Percentiles rank a stretch among this genome's conserved stretches.
Conservation (phyloP, 37 sponge, comb jelly and placozoan genomes). For the Oscarella lobularis region DNA sequence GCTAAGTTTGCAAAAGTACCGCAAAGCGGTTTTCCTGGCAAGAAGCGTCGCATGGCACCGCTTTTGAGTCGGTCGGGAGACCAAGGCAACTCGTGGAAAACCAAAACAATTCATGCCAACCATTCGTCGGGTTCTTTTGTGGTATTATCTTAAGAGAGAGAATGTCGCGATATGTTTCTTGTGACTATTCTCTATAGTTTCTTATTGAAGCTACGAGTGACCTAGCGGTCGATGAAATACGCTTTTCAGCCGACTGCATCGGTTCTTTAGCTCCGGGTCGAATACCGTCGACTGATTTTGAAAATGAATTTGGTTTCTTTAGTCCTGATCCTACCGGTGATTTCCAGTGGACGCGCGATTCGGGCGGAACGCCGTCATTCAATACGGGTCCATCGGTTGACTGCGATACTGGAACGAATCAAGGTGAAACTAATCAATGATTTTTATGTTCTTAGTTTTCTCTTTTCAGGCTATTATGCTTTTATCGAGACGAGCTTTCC, state of each 20-base stretch:
- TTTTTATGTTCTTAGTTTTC: no score
- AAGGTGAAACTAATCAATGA: no score
- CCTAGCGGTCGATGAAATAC: no score
- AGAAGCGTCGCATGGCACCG: background rate
- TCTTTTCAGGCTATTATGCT: background rate
- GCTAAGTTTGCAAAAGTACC: no score
- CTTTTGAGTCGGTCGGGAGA: background rate
- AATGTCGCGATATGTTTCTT: no score
- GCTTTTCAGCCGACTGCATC: no score
- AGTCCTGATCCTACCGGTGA: background rate
- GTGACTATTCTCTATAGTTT: no score
- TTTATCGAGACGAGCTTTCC: background rate
- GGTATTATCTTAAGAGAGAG: no score
- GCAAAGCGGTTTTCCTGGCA: no score
- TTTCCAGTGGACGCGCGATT: constrained; percentile 2
- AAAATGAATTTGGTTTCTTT: background rate
- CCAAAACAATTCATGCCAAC: no score
- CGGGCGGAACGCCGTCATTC: background rate
- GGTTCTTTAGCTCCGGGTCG: background rate
- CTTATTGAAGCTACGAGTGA: no score
- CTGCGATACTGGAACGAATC: background rate
- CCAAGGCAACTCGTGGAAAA: constrained; percentile 10
- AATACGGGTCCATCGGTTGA: background rate
- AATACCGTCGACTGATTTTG: background rate
- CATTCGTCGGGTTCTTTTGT: no score